Evolutionary conservation across 1,140 invertebrate genomes (phyloP), one percentile per base, ranked within the genome.

Genomic region (Gryllus bimaculatus): DNA sequence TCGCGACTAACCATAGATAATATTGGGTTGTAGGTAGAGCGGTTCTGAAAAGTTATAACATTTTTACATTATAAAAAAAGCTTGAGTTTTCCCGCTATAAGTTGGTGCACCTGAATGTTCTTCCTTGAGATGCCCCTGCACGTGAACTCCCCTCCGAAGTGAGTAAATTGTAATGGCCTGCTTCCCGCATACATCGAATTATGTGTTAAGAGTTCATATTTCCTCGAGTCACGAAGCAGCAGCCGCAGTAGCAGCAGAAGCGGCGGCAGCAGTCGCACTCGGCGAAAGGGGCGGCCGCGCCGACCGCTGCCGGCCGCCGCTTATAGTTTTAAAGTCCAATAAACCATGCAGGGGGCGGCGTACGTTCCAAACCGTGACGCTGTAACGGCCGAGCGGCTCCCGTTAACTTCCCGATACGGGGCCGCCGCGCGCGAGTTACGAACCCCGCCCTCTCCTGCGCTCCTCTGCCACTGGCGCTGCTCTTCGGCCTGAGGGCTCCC

Each of bases 251-350:
- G 26, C 5, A 39, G 26, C 26, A 39, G 26, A n/a, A 39, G 26
- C 26, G 1, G 26, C 26, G 5, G 26, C 5, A 39, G 26, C 26
- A 39, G 26, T 39, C 26, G 26, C 5, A 39, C 54, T 66, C 54
- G 1, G 10, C 54, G 54, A 39, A 39, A 39, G 26, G 5, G 54
- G 10, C 54, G 54, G 10, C 54, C 18, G 54, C 54, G 54, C 10
- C 10, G 54, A 66, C 10, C 54, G 10, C 10, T 1, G 18, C 10
- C 18, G 54, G 54, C 54, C 10, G 54, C 54, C 54, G 54, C 54
- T 66, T 66, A 66, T 66, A 66, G 54, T 66, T 66, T 66, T 66
- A 10, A 66, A 66, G 54, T 66, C 54, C 54, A 66, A 66, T 66
- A 66, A 66, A 66, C 54, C 54, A 66, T 66, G 2, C 54, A 10